Conservation (phyloP, 2,113 vertebrate genomes). For the Daubentonia madagascariensis region DNA sequence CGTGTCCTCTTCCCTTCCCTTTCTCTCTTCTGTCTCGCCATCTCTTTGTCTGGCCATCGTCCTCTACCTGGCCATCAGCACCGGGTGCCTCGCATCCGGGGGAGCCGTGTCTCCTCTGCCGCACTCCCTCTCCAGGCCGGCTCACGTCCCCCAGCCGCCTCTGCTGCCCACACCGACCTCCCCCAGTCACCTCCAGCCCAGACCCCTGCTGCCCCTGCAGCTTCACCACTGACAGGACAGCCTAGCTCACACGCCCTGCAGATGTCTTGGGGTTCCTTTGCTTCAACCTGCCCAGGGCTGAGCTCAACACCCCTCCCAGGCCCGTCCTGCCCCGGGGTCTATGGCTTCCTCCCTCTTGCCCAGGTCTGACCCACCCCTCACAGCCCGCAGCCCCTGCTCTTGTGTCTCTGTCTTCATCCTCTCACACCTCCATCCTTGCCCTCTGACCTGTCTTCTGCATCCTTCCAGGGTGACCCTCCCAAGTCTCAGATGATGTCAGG, state of each 20-base stretch:
- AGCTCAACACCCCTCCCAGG: too few species aligned
- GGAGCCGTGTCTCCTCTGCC: neutral
- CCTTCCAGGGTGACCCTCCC: neutral
- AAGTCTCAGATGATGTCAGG: neutral
- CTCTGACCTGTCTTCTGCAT: fast-evolving
- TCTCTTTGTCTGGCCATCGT: neutral
- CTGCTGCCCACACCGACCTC: fast-evolving
- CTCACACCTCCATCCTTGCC: fast-evolving
- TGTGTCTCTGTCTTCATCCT: neutral
- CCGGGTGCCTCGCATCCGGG: fast-evolving
- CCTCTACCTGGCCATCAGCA: neutral
- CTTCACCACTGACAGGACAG: fast-evolving
- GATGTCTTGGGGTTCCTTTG: too few species aligned
- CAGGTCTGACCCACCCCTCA: neutral
- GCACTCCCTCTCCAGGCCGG: neutral
- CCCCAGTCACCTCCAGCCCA: neutral
- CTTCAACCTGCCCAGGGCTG: fast-evolving
- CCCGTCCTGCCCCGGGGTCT: neutral
- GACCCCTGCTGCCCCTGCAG: neutral
- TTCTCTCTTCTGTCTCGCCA: fast-evolving
- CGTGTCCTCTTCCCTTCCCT: too few species aligned
- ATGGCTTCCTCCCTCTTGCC: neutral
- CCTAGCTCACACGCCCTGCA: fast-evolving
- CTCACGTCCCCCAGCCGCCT: fast-evolving
- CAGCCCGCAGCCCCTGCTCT: neutral